phyloP scores from a whole-genome alignment of 1,140 invertebrate species.

The Littorina saxatilis region DNA sequence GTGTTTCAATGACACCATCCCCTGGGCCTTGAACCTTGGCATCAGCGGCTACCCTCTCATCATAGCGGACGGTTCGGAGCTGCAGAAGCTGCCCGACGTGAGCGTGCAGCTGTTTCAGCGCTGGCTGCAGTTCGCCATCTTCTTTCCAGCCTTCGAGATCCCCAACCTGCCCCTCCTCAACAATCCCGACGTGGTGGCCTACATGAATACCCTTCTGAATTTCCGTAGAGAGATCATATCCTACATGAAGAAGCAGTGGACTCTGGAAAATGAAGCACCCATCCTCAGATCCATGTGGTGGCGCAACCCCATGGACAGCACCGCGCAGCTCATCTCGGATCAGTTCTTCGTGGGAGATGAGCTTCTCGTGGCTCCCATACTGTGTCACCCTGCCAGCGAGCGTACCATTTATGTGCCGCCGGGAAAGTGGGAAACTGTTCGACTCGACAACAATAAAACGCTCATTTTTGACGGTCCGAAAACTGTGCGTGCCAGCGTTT shows the following conservation, averaged over 20 bases:
- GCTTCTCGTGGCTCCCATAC: conserved; percentile 87
- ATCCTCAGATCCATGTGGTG: conserved; percentile 93
- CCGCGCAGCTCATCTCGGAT: conserved; percentile 86
- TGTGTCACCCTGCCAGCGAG: conserved; percentile 80
- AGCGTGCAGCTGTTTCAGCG: conserved; percentile 88
- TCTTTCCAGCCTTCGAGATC: conserved; percentile 91
- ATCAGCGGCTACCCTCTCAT: conserved; percentile 90
- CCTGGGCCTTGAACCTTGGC: conserved; percentile 87
- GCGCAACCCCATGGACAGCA: conserved; percentile 87
- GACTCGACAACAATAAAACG: not conserved
- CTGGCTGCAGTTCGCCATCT: conserved; percentile 90
- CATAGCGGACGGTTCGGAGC: conserved; percentile 94
- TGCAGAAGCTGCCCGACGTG: conserved; percentile 81
- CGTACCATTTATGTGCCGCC: conserved; percentile 84
- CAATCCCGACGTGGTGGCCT: conserved; percentile 82
- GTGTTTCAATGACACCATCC: conserved; percentile 79
- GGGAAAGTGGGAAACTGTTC: conserved; percentile 51
- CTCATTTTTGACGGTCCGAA: conserved; percentile 18
- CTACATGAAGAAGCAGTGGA: conserved; percentile 34
- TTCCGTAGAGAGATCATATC: conserved; percentile 80
- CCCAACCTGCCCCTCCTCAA: conserved; percentile 91
- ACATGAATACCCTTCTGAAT: conserved; percentile 81
- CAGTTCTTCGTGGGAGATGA: conserved; percentile 89
- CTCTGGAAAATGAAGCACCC: conserved; percentile 50
- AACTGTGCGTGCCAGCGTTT: conserved; percentile 20